A percentile compares a stretch with the other conserved stretches of the same genome.
These are phyloP conservation scores for Pomacea canaliculata DNA, from an alignment of 2,888 invertebrate genomes.

Conservation along the genomic window DNA sequence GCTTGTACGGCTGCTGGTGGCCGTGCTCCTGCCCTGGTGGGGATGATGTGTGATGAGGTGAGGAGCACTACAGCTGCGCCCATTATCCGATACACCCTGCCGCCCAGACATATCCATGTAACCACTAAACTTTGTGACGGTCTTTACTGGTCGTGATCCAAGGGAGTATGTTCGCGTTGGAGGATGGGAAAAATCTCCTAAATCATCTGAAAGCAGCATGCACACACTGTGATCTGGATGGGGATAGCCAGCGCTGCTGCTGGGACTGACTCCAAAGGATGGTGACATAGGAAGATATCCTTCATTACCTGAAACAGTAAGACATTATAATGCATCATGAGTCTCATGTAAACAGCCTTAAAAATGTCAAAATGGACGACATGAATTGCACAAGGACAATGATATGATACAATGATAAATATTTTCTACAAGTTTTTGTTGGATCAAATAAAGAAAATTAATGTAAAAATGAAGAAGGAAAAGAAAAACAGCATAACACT, in stretches of 20 bases:
- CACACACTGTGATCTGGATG: conserved; percentile 85
- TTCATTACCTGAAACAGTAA: conserved; percentile 73
- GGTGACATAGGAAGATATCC: conserved; percentile 59
- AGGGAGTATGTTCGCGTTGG: conserved; percentile 82
- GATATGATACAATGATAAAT: too few species aligned
- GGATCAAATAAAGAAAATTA: too few species aligned
- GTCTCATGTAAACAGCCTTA: too few species aligned
- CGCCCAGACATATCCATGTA: conserved; percentile 48
- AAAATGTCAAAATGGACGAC: too few species aligned
- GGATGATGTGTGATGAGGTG: conserved; percentile 70
- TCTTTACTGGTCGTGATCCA: conserved; percentile 78
- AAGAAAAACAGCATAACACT: conserved; percentile 21
- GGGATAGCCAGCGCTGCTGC: conserved; percentile 68
- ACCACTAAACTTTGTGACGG: conserved; percentile 35
- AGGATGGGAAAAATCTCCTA: conserved; percentile 71
- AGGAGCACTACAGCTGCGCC: conserved; percentile 81
- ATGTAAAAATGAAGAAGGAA: too few species aligned
- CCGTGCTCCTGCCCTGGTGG: conserved; percentile 19
- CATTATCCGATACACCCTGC: conserved; percentile 50
- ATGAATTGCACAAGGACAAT: too few species aligned
- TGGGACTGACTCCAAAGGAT: conserved; percentile 41
- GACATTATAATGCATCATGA: not conserved
- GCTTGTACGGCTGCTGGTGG: conserved; percentile 29
- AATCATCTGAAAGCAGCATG: conserved; percentile 72
- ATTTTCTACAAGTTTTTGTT: too few species aligned